Conservation (phyloP, 1,140 invertebrate genomes). For the Pseudomyrmex pallidus region DNA sequence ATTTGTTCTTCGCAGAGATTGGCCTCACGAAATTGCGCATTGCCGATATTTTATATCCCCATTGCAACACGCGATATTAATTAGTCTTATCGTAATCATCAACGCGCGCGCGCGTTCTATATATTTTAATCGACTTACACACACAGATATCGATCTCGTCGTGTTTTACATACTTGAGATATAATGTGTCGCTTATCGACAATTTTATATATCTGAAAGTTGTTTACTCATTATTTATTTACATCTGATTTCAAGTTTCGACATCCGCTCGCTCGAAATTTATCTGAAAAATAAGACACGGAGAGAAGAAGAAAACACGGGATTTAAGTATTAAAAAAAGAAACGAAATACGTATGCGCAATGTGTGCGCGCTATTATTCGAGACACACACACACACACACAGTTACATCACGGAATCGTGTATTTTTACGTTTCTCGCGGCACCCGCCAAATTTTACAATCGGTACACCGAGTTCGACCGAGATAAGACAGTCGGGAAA, state of each 20-base stretch:
- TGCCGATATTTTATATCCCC: background rate
- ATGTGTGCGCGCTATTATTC: too few relatives aligned
- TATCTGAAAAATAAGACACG: too few relatives aligned
- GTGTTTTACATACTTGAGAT: conserved; percentile 1
- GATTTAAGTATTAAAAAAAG: too few relatives aligned
- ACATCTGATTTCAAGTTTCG: background rate
- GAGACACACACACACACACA: too few relatives aligned
- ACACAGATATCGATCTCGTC: conserved; percentile 13
- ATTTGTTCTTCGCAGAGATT: conserved; percentile 41
- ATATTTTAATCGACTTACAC: conserved; percentile 13
- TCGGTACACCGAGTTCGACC: background rate
- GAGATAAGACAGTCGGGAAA: conserved; percentile 1
- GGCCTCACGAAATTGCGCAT: conserved; percentile 7
- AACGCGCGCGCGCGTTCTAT: background rate
- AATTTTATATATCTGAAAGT: conserved; percentile 8
- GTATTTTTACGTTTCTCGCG: conserved; percentile 5
- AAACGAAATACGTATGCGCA: too few relatives aligned
- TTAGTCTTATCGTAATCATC: background rate
- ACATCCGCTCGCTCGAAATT: background rate
- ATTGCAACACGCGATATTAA: background rate
- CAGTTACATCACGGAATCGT: background rate
- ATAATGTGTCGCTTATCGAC: conserved; percentile 12
- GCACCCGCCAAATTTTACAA: conserved; percentile 34
- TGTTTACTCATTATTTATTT: conserved; percentile 37
- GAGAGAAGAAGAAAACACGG: too few relatives aligned